Conservation (phyloP, 2,797 vertebrate genomes). For the Mus spretus region DNA sequence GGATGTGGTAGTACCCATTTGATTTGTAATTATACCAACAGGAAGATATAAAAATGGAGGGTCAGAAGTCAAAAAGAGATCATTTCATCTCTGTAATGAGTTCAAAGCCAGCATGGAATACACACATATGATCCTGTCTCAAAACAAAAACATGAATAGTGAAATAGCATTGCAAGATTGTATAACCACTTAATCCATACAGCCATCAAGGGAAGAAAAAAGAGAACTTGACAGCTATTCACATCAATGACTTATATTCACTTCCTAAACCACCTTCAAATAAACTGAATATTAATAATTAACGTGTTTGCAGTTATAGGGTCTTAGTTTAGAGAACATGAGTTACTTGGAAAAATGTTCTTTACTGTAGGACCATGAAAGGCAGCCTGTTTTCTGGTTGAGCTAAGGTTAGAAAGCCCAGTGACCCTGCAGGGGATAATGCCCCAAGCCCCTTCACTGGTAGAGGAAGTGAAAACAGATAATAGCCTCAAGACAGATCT, state of each 20-base stretch:
- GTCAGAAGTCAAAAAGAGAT: not conserved
- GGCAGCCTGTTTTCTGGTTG: too few species aligned
- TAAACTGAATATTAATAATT: constrained; percentile 16
- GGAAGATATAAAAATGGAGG: not conserved
- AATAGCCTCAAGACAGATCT: too few species aligned
- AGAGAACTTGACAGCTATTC: not conserved
- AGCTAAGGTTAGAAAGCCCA: too few species aligned
- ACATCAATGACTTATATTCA: not conserved
- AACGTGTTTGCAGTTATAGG: not conserved
- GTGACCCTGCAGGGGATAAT: too few species aligned
- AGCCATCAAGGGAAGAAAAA: not conserved
- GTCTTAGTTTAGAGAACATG: not conserved
- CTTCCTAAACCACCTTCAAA: not conserved
- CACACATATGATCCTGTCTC: not conserved
- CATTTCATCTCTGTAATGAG: not conserved
- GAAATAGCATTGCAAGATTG: not conserved
- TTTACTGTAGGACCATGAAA: not conserved
- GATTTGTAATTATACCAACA: not conserved
- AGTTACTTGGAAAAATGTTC: not conserved
- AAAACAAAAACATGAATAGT: not conserved
- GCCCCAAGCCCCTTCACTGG: too few species aligned
- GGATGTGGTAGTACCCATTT: too few species aligned
- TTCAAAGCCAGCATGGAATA: not conserved
- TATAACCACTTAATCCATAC: not conserved
- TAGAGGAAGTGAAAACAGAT: too few species aligned